Base-by-base conservation (phyloP, 2,797 vertebrate species). In the Hypotaenidia philippensis region DNA sequence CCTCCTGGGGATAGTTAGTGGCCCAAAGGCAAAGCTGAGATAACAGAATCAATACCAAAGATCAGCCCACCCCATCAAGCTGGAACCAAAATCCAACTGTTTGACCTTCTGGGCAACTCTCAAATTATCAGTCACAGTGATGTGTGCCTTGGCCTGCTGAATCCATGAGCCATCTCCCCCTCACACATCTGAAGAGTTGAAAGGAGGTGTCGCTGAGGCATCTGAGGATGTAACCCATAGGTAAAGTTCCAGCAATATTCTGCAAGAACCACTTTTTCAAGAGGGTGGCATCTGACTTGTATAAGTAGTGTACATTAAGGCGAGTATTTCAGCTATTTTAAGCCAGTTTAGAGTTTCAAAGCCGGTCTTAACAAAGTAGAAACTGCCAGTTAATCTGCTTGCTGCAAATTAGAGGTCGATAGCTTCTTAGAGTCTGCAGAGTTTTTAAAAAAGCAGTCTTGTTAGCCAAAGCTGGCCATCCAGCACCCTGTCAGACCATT, bases 31-130 rank as follows among this genome's bases (percentile, higher is more conserved):
- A 89, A 79, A 83, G 13, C 32, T 79, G 65, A 87, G 63, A 12
- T 75, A 85, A 69, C 45, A 55, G 55, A 47, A 13, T 60, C 5
- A 0, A 68, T 34, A 36, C 10, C 14, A 20, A 53, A 64, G 26
- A 10, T 71, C 72, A 57, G 13, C 26, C 60, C 64, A 56, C 60
- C 44, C 47, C 41, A 41, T 72, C 49, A 83, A 68, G 41, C 23
- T 93, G 80, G 45, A 88, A 34, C 52, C 60, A 79, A 68, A 70
- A 78, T 71, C 52, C 38, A 29, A 49, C 13, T 47, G 57, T 80
- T 41, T 83, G 49, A 29, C 14, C 56, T 78, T 87, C 75, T 72
- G 56, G 38, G 31, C 68, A 83, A 2, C 63, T 69, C 61, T 50
- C 3, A 29, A 22, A 38, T 94, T 70, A 22, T 66, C 68, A 91